These are phyloP conservation scores for Deilephila elpenor DNA, from an alignment of 2,888 invertebrate genomes.

Conservation along the genomic window DNA sequence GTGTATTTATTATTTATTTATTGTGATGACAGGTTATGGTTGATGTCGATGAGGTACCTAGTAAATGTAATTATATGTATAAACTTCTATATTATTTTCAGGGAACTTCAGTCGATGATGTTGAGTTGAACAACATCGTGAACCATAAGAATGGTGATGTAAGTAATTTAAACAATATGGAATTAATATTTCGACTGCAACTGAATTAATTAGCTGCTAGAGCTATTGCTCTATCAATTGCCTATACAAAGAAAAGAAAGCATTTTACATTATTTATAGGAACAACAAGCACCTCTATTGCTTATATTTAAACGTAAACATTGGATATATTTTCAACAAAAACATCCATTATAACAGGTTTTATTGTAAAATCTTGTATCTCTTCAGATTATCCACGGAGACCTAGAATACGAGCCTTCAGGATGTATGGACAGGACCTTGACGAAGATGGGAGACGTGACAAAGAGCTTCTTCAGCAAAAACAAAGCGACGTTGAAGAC, in stretches of 20 bases:
- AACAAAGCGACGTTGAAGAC: constrained; percentile 58
- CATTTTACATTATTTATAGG: no score
- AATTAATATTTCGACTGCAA: no score
- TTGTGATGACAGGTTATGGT: no score
- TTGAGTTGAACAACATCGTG: neutral
- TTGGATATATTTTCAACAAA: no score
- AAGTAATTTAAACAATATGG: neutral
- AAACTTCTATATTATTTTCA: neutral
- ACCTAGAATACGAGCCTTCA: constrained; percentile 65
- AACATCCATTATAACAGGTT: no score
- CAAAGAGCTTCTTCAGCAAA: constrained; percentile 64
- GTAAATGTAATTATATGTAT: neutral
- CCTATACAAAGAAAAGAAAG: no score
- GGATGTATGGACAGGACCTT: constrained; percentile 70
- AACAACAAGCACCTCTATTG: no score
- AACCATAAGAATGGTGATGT: constrained; percentile 18
- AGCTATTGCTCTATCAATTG: no score
- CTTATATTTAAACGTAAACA: no score
- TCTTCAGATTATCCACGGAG: constrained; percentile 60
- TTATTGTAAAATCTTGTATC: neutral
- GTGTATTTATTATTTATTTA: no score
- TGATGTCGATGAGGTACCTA: no score
- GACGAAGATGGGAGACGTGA: constrained; percentile 56
- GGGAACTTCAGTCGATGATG: neutral
- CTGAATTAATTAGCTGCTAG: no score